These are phyloP conservation scores for Anthonomus grandis DNA, from an alignment of 1,140 invertebrate genomes.

Conservation along the genomic window DNA sequence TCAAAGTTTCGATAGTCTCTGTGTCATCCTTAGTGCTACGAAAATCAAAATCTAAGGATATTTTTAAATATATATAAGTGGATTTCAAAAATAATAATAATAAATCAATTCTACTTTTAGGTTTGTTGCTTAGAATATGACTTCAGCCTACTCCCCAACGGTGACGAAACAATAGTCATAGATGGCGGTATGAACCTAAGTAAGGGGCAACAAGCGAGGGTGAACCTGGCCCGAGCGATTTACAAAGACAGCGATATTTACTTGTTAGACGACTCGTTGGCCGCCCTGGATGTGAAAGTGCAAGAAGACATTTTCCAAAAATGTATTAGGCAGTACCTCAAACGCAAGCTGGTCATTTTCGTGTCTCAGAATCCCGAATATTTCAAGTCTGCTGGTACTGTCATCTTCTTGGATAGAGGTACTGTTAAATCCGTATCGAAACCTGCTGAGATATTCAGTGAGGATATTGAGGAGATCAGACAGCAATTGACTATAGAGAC, in stretches of 20 bases:
- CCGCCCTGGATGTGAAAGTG: slow-evolving; percentile 78
- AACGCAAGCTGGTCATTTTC: slow-evolving; percentile 66
- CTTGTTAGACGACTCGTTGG: slow-evolving; percentile 77
- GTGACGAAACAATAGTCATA: slow-evolving; percentile 78
- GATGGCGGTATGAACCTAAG: slow-evolving; percentile 76
- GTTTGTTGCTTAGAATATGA: slow-evolving; percentile 69
- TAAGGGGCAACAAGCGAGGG: slow-evolving; percentile 86
- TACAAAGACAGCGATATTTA: slow-evolving; percentile 78
- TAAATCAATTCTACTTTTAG: too few relatives aligned
- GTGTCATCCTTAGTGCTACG: too few relatives aligned
- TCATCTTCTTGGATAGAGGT: slow-evolving; percentile 61
- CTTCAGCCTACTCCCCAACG: slow-evolving; percentile 62
- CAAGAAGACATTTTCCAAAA: slow-evolving; percentile 78
- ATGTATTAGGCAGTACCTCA: slow-evolving; percentile 66
- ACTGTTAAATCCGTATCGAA: slow-evolving; percentile 46
- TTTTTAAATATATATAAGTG: too few relatives aligned
- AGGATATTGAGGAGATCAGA: slow-evolving; percentile 8
- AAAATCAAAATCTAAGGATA: too few relatives aligned
- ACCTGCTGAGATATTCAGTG: slow-evolving; percentile 32
- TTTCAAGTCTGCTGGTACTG: slow-evolving; percentile 70
- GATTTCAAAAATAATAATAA: too few relatives aligned
- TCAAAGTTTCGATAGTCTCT: too few relatives aligned
- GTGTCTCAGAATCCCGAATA: slow-evolving; percentile 84
- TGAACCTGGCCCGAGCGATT: slow-evolving; percentile 80
- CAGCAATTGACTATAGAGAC: neutral